Base-by-base conservation (phyloP, 2,888 invertebrate species). In the Caenorhabditis sp. region DNA sequence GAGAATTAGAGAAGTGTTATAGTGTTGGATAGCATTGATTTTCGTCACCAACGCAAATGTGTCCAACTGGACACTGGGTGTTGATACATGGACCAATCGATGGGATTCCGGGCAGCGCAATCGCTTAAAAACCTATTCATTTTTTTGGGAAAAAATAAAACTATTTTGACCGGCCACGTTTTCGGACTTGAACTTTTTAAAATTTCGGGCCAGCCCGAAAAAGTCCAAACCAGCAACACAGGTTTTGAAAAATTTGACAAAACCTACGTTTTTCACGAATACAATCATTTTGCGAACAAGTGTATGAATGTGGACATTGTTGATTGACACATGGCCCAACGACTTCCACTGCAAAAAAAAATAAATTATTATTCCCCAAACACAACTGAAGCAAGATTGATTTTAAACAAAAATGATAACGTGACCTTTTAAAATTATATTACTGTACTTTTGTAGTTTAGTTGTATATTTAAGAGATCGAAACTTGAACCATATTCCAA, bases 41-140 rank as follows among this genome's bases (percentile, higher is more conserved):
- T 37, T 83, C 83, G 31, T 58, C 49, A 24, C 58, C 60, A 55
- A 78, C 64, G 60, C 83, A 83, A 49, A 74, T 69, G 64, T 79
- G 82, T 21, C 81, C 78, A 36, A 72, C 74, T 19, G 84, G 84
- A 50, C 84, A 84, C 31, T 79, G 73, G 19, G 67, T 61, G 68
- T 84, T 84, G 69, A 84, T 77, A 69, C 84, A 84, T 17, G 84
- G 84, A 1, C 84, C 84, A 59, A 84, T 82, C 2, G 84, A 74
- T 14, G 64, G 61, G 1, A 76, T 69, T 27, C 77, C 75, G 17
- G 61, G 66, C 31, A 66, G 64, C 8, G 69, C 67, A 60, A 70
- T 77, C 24, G 71, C 77, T 78, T 60, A 53, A 73, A 76, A 37
- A 54, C 23, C 17, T 8, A 3, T 6, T 6, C 5, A 31, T 31